Conservation (phyloP, 1,140 invertebrate species). For the Stegodyphus dumicola region DNA sequence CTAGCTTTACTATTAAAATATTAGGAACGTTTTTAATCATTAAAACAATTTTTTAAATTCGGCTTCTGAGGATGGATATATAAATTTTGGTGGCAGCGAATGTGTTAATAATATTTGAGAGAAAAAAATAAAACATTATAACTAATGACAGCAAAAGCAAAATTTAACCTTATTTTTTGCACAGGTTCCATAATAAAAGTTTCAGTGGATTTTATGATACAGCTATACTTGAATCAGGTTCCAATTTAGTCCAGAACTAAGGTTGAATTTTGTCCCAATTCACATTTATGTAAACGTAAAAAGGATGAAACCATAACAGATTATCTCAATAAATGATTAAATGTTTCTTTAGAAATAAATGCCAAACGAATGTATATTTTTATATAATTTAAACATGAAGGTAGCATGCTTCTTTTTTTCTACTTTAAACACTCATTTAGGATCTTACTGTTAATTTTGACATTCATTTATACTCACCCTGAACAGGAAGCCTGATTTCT, state of each 20-base stretch:
- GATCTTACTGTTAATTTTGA: neutral
- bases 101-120: too few relatives aligned
- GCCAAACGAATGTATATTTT: neutral
- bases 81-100: neutral
- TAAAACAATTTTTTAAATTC: neutral
- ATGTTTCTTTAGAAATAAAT: neutral
- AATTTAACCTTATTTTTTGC: neutral
- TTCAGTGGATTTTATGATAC: too few relatives aligned
- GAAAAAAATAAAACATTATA: too few relatives aligned
- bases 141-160: neutral
- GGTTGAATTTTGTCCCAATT: too few relatives aligned
- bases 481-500: constrained; percentile 82
- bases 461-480: constrained; percentile 71
- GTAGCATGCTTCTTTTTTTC: neutral
- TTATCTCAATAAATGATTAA: neutral
- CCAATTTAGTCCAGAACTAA: too few relatives aligned
- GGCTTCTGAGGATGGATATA: neutral
- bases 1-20: too few relatives aligned
- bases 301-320: neutral
- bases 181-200: neutral
- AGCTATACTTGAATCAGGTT: too few relatives aligned
- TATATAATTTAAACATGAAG: neutral
- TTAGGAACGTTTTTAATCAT: too few relatives aligned
- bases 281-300: neutral
- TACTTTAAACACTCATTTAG: neutral